These are phyloP conservation scores for Scaptomyza parva DNA, from an alignment of 2,888 invertebrate species.

Conservation along the genomic window DNA sequence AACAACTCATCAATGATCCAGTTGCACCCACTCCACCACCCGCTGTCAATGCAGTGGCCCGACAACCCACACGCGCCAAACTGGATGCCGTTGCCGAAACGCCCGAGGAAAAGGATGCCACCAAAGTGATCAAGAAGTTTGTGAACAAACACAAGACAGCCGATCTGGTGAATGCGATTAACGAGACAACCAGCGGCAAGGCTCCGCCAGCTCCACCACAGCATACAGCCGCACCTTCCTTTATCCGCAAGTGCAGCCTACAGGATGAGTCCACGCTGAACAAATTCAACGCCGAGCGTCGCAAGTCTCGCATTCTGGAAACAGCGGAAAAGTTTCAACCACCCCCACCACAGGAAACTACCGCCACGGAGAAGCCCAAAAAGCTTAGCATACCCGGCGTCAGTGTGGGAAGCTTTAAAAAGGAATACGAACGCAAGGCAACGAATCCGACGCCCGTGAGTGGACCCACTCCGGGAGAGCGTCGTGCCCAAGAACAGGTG, in stretches of 20 bases:
- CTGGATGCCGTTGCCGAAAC: slow-evolving; percentile 80
- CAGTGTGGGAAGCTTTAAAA: slow-evolving; percentile 94
- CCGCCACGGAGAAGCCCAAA: slow-evolving; percentile 88
- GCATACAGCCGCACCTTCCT: slow-evolving; percentile 50
- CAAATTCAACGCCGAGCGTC: slow-evolving; percentile 86
- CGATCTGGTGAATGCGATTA: slow-evolving; percentile 84
- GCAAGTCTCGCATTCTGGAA: slow-evolving; percentile 89
- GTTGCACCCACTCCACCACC: slow-evolving; percentile 8
- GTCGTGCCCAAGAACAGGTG: slow-evolving; percentile 78
- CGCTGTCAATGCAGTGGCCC: slow-evolving; percentile 34
- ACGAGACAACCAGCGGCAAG: slow-evolving; percentile 55
- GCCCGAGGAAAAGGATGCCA: slow-evolving; percentile 83
- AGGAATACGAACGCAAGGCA: slow-evolving; percentile 93
- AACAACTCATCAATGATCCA: slow-evolving; percentile 76
- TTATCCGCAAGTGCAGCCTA: slow-evolving; percentile 83
- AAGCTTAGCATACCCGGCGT: slow-evolving; percentile 93
- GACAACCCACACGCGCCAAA: slow-evolving; percentile 74
- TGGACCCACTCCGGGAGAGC: slow-evolving; percentile 83
- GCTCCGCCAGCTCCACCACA: slow-evolving; percentile 18
- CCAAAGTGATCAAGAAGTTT: slow-evolving; percentile 84
- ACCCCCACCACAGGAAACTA: slow-evolving; percentile 44
- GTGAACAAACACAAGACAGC: slow-evolving; percentile 85
- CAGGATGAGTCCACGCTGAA: slow-evolving; percentile 82
- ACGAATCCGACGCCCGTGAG: slow-evolving; percentile 86
- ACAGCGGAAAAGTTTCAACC: slow-evolving; percentile 90